Percentiles rank a stretch among this genome's conserved stretches.
Conservation (phyloP, 2,888 invertebrate species). For the Conops quadrifasciatus region DNA sequence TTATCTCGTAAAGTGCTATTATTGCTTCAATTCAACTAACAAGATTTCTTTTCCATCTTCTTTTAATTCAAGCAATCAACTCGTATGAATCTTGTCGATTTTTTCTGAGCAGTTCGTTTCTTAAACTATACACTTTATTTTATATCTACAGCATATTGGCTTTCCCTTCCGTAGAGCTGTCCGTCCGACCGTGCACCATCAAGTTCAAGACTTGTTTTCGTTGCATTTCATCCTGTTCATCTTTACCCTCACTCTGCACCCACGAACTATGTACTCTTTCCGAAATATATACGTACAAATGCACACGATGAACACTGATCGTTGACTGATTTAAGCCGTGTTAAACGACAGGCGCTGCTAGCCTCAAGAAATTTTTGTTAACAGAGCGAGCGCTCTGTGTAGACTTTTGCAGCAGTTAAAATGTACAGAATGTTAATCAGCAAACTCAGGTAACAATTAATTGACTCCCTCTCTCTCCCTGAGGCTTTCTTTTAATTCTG, state of each 20-base stretch:
- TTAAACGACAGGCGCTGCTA: conserved; percentile 46
- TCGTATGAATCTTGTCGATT: neutral
- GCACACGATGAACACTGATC: conserved; percentile 55
- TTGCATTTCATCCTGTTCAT: neutral
- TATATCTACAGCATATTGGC: too few relatives aligned
- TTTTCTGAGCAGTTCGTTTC: neutral
- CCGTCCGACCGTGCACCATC: too few relatives aligned
- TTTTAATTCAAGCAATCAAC: neutral
- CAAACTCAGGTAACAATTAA: conserved; percentile 23
- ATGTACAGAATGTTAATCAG: conserved; percentile 7
- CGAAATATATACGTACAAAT: conserved; percentile 32
- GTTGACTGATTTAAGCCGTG: conserved; percentile 52
- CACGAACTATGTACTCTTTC: neutral
- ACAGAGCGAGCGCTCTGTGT: conserved; percentile 18
- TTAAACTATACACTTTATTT: neutral
- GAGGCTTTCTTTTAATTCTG: neutral
- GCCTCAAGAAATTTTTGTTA: conserved; percentile 44
- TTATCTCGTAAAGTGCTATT: neutral
- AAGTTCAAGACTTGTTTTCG: neutral
- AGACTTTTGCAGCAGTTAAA: conserved; percentile 10
- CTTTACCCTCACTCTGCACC: neutral
- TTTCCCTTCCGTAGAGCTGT: too few relatives aligned
- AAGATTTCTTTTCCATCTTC: too few relatives aligned
- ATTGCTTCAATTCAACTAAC: conserved; percentile 15
- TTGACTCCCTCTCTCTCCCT: conserved; percentile 9